A percentile compares a stretch with the other conserved stretches of the same genome.
These are phyloP conservation scores for Monopterus albus DNA, from an alignment of 2,113 vertebrate species.

Conservation along the genomic window DNA sequence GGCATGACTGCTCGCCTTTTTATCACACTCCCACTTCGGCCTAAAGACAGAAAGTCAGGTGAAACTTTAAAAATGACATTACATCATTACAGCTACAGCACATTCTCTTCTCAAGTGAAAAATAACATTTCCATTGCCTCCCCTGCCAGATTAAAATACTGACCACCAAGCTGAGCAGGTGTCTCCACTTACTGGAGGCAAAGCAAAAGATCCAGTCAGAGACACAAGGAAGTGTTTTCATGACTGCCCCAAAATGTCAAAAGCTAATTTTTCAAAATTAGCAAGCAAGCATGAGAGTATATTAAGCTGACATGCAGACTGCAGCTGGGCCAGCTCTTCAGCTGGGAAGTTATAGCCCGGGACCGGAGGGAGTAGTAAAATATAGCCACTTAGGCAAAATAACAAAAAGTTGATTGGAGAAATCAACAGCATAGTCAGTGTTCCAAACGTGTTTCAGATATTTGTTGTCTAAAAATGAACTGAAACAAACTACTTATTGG, in stretches of 20 bases:
- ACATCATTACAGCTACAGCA: not conserved
- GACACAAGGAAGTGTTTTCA: conserved; percentile 15
- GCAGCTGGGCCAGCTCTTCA: conserved; percentile 13
- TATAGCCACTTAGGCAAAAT: not conserved
- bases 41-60: conserved; percentile 8
- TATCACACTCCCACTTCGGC: not conserved
- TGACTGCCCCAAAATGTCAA: conserved; percentile 24
- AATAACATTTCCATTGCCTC: not conserved
- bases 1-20: too few species aligned
- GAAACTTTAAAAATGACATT: not conserved
- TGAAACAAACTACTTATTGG: too few species aligned
- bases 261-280: conserved; percentile 44
- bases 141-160: conserved; percentile 9
- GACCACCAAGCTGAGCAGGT: not conserved
- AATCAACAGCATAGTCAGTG: not conserved
- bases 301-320: conserved; percentile 9
- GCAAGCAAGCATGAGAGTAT: conserved; percentile 19
- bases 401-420: not conserved
- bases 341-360: not conserved
- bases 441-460: not conserved
- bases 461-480: too few species aligned
- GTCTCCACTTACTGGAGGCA: not conserved
- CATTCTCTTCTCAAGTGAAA: not conserved
- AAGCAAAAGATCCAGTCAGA: conserved; percentile 46
- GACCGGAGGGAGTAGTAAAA: not conserved